Percentiles rank a stretch among this genome's conserved stretches.
Conservation (phyloP, 2,797 vertebrate species). For the Helarctos malayanus region DNA sequence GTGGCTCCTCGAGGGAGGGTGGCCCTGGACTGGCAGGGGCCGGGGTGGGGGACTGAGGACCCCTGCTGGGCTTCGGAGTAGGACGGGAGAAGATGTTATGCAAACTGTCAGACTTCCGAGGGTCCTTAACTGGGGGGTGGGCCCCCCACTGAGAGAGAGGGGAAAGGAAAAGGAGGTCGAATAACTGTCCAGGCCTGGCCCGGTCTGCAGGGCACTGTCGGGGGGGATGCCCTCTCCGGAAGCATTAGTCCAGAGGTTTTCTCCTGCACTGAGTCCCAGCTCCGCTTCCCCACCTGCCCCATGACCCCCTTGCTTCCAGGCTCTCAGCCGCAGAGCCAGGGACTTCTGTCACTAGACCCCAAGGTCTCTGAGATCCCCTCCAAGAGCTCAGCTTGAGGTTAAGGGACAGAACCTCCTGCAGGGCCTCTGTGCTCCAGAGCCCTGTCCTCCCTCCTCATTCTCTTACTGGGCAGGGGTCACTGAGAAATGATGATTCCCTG, state of each 20-base stretch:
- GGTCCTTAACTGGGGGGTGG: fast-evolving
- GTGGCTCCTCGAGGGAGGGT: not conserved
- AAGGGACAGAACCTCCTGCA: not conserved
- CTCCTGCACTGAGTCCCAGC: fast-evolving
- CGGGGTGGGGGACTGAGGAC: not conserved
- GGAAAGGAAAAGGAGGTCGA: too few species aligned
- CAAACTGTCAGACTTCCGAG: not conserved
- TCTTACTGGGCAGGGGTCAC: not conserved
- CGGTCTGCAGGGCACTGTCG: fast-evolving
- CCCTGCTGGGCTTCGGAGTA: fast-evolving
- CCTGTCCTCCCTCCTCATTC: not conserved
- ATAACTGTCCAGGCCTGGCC: not conserved
- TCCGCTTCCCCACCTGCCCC: fast-evolving
- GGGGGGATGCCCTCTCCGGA: fast-evolving
- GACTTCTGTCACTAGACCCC: not conserved
- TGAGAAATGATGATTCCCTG: not conserved
- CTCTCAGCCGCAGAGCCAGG: not conserved
- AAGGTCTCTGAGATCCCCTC: not conserved
- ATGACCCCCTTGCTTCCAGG: fast-evolving
- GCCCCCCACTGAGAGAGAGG: not conserved
- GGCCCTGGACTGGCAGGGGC: not conserved
- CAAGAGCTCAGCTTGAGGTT: not conserved
- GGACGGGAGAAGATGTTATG: fast-evolving
- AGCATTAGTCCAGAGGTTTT: not conserved
- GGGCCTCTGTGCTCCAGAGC: not conserved